A percentile compares a stretch with the other conserved stretches of the same genome.
phyloP scores from a whole-genome alignment of 2,888 invertebrate genomes.

The Ophonus ardosiacus region DNA sequence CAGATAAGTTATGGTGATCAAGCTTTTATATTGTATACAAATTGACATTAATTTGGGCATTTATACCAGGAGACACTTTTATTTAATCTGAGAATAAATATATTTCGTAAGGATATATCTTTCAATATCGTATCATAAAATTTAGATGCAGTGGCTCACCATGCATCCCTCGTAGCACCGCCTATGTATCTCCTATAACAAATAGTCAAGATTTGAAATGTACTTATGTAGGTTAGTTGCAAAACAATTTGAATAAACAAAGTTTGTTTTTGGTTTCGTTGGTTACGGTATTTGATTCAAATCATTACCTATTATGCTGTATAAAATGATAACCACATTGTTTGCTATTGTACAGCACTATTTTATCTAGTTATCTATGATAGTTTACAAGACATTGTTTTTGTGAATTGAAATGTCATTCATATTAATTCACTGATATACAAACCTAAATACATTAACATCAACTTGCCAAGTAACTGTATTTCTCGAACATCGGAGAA shows the following conservation, averaged over 20 bases:
- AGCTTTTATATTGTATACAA: no score
- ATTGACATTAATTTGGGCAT: no score
- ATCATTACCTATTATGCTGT: background rate
- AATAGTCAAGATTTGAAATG: background rate
- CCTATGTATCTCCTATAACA: background rate
- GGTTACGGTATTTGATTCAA: background rate
- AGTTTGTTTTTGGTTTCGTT: background rate
- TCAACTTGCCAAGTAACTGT: background rate
- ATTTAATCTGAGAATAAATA: no score
- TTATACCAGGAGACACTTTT: no score
- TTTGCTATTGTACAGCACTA: background rate
- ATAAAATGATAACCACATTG: background rate
- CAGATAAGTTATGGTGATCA: no score
- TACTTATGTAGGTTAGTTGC: background rate
- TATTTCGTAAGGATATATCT: no score
- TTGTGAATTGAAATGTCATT: background rate
- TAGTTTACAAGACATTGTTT: background rate
- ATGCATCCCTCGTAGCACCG: no score
- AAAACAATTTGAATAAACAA: background rate
- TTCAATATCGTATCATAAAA: no score
- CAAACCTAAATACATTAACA: background rate
- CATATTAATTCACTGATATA: background rate
- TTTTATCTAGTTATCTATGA: background rate
- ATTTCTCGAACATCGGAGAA: background rate
- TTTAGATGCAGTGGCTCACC: no score